phyloP scores from a whole-genome alignment of 2,797 vertebrate genomes.

The Mus minutoides region DNA sequence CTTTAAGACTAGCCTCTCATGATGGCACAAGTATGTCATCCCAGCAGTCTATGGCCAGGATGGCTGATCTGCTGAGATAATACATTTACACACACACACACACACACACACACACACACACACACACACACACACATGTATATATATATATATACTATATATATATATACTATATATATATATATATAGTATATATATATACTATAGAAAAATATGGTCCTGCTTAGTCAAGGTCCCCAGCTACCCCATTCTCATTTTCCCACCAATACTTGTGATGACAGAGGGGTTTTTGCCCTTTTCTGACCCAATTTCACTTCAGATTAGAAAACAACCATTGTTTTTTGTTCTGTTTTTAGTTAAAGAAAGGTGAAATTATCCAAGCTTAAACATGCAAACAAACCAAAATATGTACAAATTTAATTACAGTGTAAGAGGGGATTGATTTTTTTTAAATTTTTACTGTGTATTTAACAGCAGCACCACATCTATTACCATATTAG shows the following conservation, averaged over 20 bases:
- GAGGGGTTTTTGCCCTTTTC: not conserved
- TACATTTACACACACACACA: no score
- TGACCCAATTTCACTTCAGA: not conserved
- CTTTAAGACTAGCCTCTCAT: not conserved
- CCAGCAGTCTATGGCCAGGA: not conserved
- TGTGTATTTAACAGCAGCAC: not conserved
- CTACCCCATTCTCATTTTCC: not conserved
- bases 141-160: no score
- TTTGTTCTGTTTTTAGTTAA: not conserved
- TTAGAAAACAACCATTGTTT: slow-evolving; percentile 6
- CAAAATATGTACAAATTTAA: not conserved
- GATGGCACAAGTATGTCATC: not conserved
- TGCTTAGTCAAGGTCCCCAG: not conserved
- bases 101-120: no score
- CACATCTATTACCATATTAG: not conserved
- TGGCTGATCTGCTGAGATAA: not conserved
- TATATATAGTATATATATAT: no score
- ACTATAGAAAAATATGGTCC: not conserved
- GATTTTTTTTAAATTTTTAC: not conserved
- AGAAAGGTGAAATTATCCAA: slow-evolving; percentile 3
- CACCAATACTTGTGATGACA: not conserved
- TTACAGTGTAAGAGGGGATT: not conserved
- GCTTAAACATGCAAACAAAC: slow-evolving; percentile 37
- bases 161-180: no score
- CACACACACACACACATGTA: no score